phyloP scores from a whole-genome alignment of 1,140 invertebrate species.

The Mya arenaria region DNA sequence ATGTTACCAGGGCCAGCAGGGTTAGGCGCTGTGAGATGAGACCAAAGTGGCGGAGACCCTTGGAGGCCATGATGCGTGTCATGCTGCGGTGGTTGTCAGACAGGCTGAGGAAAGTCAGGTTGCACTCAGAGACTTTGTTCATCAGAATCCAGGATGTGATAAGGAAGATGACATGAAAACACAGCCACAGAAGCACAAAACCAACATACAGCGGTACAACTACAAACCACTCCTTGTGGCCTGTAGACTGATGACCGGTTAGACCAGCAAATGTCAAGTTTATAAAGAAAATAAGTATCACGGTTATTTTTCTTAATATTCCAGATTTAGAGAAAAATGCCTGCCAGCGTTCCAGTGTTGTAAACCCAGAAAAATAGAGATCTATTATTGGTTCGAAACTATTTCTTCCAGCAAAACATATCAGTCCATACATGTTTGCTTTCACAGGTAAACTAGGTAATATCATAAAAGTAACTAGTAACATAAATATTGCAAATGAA shows the following conservation, averaged over 20 bases:
- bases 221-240: constrained; percentile 80
- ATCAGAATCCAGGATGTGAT: constrained; percentile 77
- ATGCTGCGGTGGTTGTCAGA: constrained; percentile 70
- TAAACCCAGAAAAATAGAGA: constrained; percentile 71
- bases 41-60: constrained; percentile 78
- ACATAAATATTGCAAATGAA: constrained; percentile 65
- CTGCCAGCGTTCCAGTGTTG: constrained; percentile 78
- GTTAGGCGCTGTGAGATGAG: constrained; percentile 76
- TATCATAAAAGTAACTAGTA: constrained; percentile 63
- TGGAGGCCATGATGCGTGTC: constrained; percentile 77
- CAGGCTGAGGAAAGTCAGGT: constrained; percentile 66
- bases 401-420: constrained; percentile 75
- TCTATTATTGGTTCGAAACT: constrained; percentile 74
- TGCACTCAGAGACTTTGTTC: constrained; percentile 77
- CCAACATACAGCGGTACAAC: constrained; percentile 76
- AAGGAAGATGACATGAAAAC: constrained; percentile 74
- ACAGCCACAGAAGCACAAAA: constrained; percentile 73
- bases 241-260: constrained; percentile 66
- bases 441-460: constrained; percentile 41
- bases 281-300: constrained; percentile 68
- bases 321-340: constrained; percentile 66
- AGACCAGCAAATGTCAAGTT: constrained; percentile 67
- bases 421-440: constrained; percentile 73
- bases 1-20: constrained; percentile 72
- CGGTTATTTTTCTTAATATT: constrained; percentile 62